These are phyloP conservation scores for Entomobrya multifasciata DNA, from an alignment of 2,888 invertebrate genomes.

Conservation along the genomic window DNA sequence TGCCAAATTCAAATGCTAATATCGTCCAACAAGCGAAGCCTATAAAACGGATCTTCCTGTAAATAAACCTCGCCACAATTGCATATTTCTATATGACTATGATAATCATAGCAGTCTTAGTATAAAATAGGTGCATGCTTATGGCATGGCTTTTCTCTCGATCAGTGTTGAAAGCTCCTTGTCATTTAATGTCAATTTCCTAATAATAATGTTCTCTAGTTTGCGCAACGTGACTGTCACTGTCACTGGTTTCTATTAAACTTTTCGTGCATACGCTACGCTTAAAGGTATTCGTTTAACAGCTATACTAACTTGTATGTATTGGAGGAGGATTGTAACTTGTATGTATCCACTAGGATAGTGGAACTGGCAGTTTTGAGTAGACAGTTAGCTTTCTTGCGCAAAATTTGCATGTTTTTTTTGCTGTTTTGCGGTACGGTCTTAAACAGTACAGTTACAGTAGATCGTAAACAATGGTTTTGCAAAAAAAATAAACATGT, in stretches of 20 bases:
- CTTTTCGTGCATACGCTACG: too few species aligned
- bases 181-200: not conserved
- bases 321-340: too few species aligned
- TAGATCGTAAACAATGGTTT: not conserved
- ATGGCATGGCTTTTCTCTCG: not conserved
- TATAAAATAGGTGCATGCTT: not conserved
- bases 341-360: too few species aligned
- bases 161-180: not conserved
- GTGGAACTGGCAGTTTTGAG: too few species aligned
- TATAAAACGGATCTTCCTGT: not conserved
- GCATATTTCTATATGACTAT: not conserved
- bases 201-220: not conserved
- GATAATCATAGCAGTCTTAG: not conserved
- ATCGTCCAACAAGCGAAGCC: too few species aligned
- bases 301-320: too few species aligned
- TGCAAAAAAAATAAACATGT: not conserved
- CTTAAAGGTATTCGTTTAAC: too few species aligned
- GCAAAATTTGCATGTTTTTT: not conserved
- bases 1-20: too few species aligned
- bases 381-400: too few species aligned
- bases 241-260: not conserved
- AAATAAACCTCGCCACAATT: too few species aligned
- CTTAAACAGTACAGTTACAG: not conserved
- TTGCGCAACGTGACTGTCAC: not conserved
- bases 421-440: not conserved